These are phyloP conservation scores for Harpagoxenus sublaevis DNA, from an alignment of 2,888 invertebrate genomes.

Conservation along the genomic window DNA sequence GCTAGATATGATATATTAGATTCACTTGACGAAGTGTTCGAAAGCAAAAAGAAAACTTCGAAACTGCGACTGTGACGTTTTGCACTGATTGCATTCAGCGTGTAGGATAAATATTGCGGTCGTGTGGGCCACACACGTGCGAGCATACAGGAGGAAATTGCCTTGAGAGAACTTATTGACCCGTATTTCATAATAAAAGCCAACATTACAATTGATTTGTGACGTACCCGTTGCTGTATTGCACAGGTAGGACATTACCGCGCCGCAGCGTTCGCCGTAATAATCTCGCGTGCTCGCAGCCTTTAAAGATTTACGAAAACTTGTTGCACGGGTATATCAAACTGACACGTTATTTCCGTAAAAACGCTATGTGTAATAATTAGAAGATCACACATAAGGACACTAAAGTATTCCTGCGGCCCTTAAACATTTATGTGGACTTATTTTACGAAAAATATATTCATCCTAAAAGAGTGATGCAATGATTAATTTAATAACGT, in stretches of 20 bases:
- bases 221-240: constrained; percentile 22
- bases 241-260: not conserved
- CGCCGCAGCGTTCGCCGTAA: constrained; percentile 25
- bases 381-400: not conserved
- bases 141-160: constrained; percentile 23
- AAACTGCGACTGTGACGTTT: constrained; percentile 7
- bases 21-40: not conserved
- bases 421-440: not conserved
- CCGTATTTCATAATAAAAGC: constrained; percentile 52
- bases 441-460: not conserved
- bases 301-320: constrained; percentile 50
- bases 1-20: not conserved
- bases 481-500: not conserved
- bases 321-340: constrained; percentile 32
- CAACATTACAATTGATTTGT: constrained; percentile 51
- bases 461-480: not conserved
- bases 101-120: not conserved
- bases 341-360: not conserved
- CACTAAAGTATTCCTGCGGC: not conserved
- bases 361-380: constrained; percentile 4
- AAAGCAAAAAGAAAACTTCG: not conserved
- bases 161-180: constrained; percentile 36
- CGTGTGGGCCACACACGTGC: not conserved
- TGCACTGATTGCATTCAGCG: constrained; percentile 2
- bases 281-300: constrained; percentile 29